Conservation (phyloP, 2,888 invertebrate genomes). For the Marasmarcha lunaedactyla region DNA sequence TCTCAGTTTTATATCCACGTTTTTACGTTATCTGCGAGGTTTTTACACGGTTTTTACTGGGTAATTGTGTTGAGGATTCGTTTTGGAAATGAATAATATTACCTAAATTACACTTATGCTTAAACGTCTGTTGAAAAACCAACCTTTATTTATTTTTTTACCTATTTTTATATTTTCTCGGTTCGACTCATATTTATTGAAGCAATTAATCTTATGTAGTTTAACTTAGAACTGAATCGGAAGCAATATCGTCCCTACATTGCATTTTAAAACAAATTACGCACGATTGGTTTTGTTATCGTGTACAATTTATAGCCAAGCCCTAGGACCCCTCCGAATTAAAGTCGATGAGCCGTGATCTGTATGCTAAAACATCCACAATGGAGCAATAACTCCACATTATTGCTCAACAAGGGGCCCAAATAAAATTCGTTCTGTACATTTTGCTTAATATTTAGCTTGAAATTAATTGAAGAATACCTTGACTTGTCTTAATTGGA, state of each 20-base stretch:
- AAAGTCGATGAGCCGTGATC: slow-evolving; percentile 63
- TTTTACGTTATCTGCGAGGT: too few species aligned
- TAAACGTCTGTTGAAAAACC: too few species aligned
- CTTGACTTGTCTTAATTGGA: too few species aligned
- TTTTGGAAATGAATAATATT: neutral
- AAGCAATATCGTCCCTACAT: slow-evolving; percentile 14
- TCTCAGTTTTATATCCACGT: neutral
- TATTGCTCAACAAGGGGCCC: slow-evolving; percentile 19
- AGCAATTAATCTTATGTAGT: too few species aligned
- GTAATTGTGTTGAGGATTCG: neutral
- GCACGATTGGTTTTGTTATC: slow-evolving; percentile 59
- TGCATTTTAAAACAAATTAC: slow-evolving; percentile 47
- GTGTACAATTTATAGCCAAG: slow-evolving; percentile 41
- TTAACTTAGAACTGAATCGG: too few species aligned
- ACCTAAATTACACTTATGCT: too few species aligned
- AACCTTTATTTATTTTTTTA: too few species aligned
- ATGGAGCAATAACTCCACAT: slow-evolving; percentile 42
- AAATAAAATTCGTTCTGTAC: neutral
- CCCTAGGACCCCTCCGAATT: slow-evolving; percentile 44
- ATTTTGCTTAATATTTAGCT: neutral
- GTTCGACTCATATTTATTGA: too few species aligned
- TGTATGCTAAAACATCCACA: slow-evolving; percentile 57
- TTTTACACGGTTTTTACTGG: too few species aligned
- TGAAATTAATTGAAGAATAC: neutral
- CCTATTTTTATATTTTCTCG: too few species aligned